Percentiles rank a stretch among this genome's conserved stretches.
phyloP scores from a whole-genome alignment of 2,113 vertebrate genomes.

The Myiopsitta monachus region DNA sequence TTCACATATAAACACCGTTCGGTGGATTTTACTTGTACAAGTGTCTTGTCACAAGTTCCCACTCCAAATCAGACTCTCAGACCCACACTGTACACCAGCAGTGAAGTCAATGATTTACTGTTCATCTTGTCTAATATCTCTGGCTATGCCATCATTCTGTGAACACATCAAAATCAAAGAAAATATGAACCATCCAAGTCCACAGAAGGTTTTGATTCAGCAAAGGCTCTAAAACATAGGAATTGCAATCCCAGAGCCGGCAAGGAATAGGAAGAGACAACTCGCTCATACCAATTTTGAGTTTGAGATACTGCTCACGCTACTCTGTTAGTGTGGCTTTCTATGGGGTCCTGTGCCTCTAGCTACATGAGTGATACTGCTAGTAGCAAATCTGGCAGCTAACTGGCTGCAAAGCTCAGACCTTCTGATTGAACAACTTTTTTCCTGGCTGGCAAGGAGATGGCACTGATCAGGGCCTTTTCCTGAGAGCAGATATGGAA shows the following conservation, averaged over 20 bases:
- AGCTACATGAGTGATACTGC: background rate
- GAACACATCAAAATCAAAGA: background rate
- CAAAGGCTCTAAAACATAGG: background rate
- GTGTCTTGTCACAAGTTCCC: background rate
- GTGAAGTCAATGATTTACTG: background rate
- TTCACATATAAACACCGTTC: background rate
- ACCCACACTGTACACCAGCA: accelerated
- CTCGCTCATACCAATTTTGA: background rate
- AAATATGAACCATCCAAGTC: background rate
- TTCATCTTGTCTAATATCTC: background rate
- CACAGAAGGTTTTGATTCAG: background rate
- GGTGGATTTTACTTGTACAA: background rate
- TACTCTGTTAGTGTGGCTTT: accelerated
- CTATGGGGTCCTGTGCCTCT: background rate
- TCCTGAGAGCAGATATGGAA: background rate
- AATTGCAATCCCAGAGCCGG: background rate
- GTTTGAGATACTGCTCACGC: background rate
- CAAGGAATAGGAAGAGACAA: background rate
- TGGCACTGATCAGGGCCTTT: background rate
- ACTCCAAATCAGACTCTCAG: background rate
- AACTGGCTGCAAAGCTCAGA: background rate
- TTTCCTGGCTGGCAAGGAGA: background rate
- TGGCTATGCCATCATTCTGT: background rate
- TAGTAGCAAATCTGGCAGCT: background rate
- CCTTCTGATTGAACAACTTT: background rate